Evolutionary conservation across 2,113 vertebrate genomes (phyloP), one percentile per base, ranked within the genome.

Genomic region (Cebidichthys violaceus): DNA sequence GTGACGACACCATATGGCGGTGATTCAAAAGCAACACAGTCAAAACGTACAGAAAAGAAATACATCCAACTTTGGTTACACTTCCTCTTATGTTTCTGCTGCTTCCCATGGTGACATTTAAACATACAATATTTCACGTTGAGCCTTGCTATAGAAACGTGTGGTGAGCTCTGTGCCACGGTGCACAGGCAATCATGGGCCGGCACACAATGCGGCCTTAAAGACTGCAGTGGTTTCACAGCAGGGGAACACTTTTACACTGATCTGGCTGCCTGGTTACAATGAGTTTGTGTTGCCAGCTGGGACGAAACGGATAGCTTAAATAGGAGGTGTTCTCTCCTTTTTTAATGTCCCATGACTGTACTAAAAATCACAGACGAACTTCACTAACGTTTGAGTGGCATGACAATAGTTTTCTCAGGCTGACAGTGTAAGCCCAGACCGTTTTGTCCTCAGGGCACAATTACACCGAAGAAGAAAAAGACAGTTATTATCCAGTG

Each of bases 311-410:
- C 9, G 20, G 35, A 72, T 22, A 41, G 66, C 82, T 81, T 79
- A 85, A 92, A 94, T 9, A 75, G 68, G 77, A 85, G 59, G 70
- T 66, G 80, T 86, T 87, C 57, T 86, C 68, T 70, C n/a, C 54
- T 86, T 94, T 94, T 6, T 94, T 86, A 91, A 86, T 77, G 85
- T 85, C 64, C 89, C 90, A 60, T 65, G 87, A 62, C 75, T 81
- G 84, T 67, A 13, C 66, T 85, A 75, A 84, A 89, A 82, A 37
- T 77, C 71, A 74, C 66, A 71, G 80, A 47, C 69, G 14, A 69
- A 84, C 82, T 75, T 79, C 52, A 50, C 72, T 81, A 77, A 87
- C 84, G 85, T 76, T 85, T 87, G 24, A 83, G 82, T 79, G 52
- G 75, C 86, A 78, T 67, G 62, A 85, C 89, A 87, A 87, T 50